Percentiles rank a stretch among this genome's conserved stretches.
Conservation (phyloP, 2,113 vertebrate genomes). For the Petromus typicus region DNA sequence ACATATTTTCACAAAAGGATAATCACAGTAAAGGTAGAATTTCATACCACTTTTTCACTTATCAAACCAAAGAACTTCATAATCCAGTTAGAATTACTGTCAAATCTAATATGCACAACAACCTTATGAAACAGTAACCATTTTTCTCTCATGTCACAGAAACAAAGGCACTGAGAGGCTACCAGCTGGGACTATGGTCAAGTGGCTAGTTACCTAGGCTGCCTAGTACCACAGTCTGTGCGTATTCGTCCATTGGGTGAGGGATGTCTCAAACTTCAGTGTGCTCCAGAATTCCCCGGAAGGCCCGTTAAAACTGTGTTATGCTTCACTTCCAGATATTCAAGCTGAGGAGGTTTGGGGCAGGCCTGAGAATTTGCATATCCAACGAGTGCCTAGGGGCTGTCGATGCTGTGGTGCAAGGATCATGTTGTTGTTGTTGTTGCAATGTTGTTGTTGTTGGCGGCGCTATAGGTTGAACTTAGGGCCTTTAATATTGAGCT, state of each 20-base stretch:
- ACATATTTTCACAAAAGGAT: neutral
- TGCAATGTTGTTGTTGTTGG: too few species aligned
- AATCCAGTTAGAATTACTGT: constrained; percentile 13
- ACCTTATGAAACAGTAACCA: neutral
- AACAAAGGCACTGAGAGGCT: neutral
- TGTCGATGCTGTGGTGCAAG: neutral
- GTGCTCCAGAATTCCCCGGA: neutral
- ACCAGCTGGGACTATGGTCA: constrained; percentile 10
- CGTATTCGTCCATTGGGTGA: neutral
- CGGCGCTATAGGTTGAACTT: neutral
- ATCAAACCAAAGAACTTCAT: constrained; percentile 53
- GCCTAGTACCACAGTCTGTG: neutral
- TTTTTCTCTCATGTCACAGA: constrained; percentile 10
- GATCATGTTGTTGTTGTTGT: neutral
- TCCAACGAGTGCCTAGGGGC: neutral
- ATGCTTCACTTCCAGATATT: neutral
- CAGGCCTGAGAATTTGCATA: neutral
- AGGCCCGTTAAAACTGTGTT: neutral
- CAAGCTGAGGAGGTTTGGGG: neutral
- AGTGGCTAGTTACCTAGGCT: neutral
- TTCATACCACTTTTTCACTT: constrained; percentile 29
- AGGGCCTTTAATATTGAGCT: neutral
- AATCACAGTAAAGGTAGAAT: neutral
- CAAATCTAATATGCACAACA: constrained; percentile 29
- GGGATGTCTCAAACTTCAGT: neutral